Evolutionary conservation across 2,113 vertebrate genomes (phyloP), one percentile per base, ranked within the genome.

Genomic region (Forbesichthys agassizii): DNA sequence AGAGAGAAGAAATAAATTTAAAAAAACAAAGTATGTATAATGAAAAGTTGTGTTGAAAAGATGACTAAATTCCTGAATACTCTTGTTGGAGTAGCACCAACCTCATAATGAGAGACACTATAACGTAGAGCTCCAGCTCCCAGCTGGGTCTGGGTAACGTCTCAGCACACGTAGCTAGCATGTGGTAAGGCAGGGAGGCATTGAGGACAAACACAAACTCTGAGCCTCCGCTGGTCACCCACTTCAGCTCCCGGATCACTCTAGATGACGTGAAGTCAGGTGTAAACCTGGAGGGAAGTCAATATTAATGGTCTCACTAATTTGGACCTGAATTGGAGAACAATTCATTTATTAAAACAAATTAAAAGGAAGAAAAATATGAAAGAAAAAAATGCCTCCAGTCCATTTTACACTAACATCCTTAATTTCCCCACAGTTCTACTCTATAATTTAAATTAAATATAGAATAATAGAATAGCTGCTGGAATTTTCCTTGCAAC

Each of bases 201-300:
- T 99, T 99, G 84, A 99, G 88, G 57, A 95, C 76, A 78, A 99
- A 99, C 12, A 93, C 80, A 69, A 99, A 99, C 89, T 96, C 95
- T 10, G 97, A 99, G 78, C 96, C 98, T 59, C 96, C 95, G 0
- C 88, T 85, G 0, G 97, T 96, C 84, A 96, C 85, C 82, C 99
- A 84, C 78, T 96, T 98, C 83, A 99, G 92, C 84, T 99, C 96
- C 75, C 95, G 95, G 88, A 97, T 96, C 75, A 99, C 93, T 91
- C 97, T 94, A 79, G 98, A 99, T 48, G 96, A 95, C 20, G 97
- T 99, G 92, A 99, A 99, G 91, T 99, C 98, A 47, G 98, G 98
- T 86, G 98, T 99, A 94, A 99, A 99, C 94, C 98, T 99, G 85
- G 3, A 3, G 11, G 5, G 11, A 13, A 27, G 27, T 16, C 6